Evolutionary conservation across 2,888 invertebrate species (phyloP), one percentile per base, ranked within the genome.

Genomic region (Lasioglossum calceatum): DNA sequence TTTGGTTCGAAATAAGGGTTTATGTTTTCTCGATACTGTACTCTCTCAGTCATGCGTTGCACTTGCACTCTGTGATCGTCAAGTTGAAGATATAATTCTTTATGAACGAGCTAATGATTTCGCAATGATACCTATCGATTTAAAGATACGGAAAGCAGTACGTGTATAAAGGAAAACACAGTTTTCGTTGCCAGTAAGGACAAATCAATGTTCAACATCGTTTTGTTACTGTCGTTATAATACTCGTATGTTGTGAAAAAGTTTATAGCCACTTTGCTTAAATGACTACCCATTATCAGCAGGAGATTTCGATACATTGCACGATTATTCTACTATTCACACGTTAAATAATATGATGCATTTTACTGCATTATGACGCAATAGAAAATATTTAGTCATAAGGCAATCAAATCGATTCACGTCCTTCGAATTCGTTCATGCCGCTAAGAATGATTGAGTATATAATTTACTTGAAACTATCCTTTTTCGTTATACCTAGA

Each of bases 321-420:
- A 92, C 89, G 84, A 90, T 90, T 88, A 87, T 87, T 77, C 89
- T 92, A 91, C 85, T 92, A 90, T 92, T 90, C 90, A 91, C 92
- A 93, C 88, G 82, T 75, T 85, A 90, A 82, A 89, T 91, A 90
- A 91, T 87, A 90, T 39, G 85, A 90, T 79, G 86, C 81, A 89
- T 82, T 84, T 90, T 77, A 80, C 85, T 84, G 91, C 89, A 86
- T 89, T 88, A 90, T 92, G 91, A 92, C 89, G 78, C 71, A 85
- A 91, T 89, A 87, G 74, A 91, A 90, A 89, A 85, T 80, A 80
- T 83, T 90, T 85, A 89, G 86, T 91, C 91, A 88, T 90, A 91
- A 92, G 87, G 87, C 91, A 91, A 70, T 92, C 79, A 77, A 74
- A 91, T 91, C 82, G 77, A 88, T 88, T 89, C 72, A 71, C 80